A percentile compares a stretch with the other conserved stretches of the same genome.
These are phyloP conservation scores for Clusia tigrina DNA, from an alignment of 2,888 invertebrate genomes.

Conservation along the genomic window DNA sequence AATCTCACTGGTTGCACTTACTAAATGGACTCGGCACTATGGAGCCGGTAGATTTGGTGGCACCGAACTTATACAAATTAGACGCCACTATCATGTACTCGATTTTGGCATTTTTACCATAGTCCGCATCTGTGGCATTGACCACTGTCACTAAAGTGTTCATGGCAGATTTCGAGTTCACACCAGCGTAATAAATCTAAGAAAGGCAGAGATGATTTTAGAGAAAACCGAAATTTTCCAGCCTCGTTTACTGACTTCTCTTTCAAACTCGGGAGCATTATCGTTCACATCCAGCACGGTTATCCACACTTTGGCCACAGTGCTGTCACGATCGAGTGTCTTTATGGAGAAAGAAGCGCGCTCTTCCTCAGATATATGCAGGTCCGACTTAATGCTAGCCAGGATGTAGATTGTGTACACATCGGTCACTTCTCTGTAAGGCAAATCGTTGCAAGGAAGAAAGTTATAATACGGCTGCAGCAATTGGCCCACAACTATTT, in stretches of 20 bases:
- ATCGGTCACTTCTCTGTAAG: slow-evolving; percentile 73
- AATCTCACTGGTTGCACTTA: too few species aligned
- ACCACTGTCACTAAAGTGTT: slow-evolving; percentile 79
- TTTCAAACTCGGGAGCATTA: slow-evolving; percentile 79
- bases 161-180: slow-evolving; percentile 79
- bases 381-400: slow-evolving; percentile 84
- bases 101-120: slow-evolving; percentile 83
- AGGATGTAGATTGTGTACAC: slow-evolving; percentile 80
- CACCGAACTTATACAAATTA: slow-evolving; percentile 81
- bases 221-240: slow-evolving; percentile 43
- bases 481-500: too few species aligned
- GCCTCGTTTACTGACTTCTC: slow-evolving; percentile 48
- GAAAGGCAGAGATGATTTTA: not conserved
- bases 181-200: slow-evolving; percentile 67
- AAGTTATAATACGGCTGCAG: too few species aligned
- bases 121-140: slow-evolving; percentile 83
- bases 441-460: slow-evolving; percentile 13
- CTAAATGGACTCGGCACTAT: slow-evolving; percentile 87
- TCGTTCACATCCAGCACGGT: slow-evolving; percentile 85
- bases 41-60: slow-evolving; percentile 79
- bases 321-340: slow-evolving; percentile 69
- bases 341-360: slow-evolving; percentile 65
- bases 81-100: slow-evolving; percentile 83
- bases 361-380: slow-evolving; percentile 69
- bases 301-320: slow-evolving; percentile 76